phyloP scores from a whole-genome alignment of 2,888 invertebrate species.

The Apeira syringaria region DNA sequence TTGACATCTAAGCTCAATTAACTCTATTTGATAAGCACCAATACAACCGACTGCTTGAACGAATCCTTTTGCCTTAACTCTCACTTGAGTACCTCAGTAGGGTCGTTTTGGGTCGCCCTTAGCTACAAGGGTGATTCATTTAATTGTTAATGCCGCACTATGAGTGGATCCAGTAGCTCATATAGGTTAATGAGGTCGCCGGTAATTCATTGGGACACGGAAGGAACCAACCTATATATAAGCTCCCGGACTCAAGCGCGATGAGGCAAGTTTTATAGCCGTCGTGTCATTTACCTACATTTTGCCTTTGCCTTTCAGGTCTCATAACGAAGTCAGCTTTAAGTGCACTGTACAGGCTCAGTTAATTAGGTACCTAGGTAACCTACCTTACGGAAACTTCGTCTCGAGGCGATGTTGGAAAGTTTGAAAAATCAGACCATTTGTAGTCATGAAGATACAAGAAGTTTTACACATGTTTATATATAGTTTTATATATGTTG shows the following conservation, averaged over 20 bases:
- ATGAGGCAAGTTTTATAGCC: slow-evolving; percentile 44
- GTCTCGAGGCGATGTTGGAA: slow-evolving; percentile 11
- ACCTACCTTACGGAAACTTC: slow-evolving; percentile 23
- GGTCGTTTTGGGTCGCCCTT: slow-evolving; percentile 32
- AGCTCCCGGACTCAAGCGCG: slow-evolving; percentile 38
- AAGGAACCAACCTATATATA: slow-evolving; percentile 52
- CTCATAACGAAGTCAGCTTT: slow-evolving; percentile 40
- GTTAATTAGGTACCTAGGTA: slow-evolving; percentile 34
- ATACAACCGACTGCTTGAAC: slow-evolving; percentile 28
- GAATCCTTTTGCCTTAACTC: slow-evolving; percentile 36
- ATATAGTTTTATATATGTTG: too few species aligned
- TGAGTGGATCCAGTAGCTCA: slow-evolving; percentile 50
- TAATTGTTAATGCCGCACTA: slow-evolving; percentile 71
- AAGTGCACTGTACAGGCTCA: slow-evolving; percentile 29
- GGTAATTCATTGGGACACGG: slow-evolving; percentile 71
- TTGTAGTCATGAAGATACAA: slow-evolving; percentile 6
- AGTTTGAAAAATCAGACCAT: slow-evolving; percentile 36
- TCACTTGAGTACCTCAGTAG: slow-evolving; percentile 25
- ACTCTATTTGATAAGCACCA: neutral
- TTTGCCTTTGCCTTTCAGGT: slow-evolving; percentile 47
- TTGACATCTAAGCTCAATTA: neutral
- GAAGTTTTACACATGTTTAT: slow-evolving; percentile 4
- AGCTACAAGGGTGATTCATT: slow-evolving; percentile 56
- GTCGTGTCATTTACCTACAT: slow-evolving; percentile 44
- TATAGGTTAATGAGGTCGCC: slow-evolving; percentile 76